phyloP scores from a whole-genome alignment of 1,140 invertebrate species.

The Brachionus rubens region DNA sequence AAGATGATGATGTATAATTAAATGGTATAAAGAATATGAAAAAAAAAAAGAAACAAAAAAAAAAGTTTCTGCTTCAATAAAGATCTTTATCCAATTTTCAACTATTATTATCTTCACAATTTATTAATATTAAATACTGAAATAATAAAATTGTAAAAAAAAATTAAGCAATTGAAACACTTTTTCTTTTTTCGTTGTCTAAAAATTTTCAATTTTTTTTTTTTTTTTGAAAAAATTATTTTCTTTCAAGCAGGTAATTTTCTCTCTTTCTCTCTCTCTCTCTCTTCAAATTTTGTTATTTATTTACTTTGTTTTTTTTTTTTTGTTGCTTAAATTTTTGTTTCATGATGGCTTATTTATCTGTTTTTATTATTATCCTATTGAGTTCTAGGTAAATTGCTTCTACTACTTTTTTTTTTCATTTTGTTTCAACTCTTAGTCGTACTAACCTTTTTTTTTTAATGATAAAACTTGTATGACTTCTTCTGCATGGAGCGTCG shows the following conservation, averaged over 20 bases:
- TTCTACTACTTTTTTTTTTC: background rate
- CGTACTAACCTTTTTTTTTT: too few species aligned
- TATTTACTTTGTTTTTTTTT: slow-evolving; percentile 21
- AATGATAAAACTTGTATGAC: too few species aligned
- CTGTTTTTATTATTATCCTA: background rate
- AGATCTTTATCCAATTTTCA: slow-evolving; percentile 22
- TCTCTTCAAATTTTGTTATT: slow-evolving; percentile 11
- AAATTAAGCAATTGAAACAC: too few species aligned
- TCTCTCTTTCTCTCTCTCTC: too few species aligned
- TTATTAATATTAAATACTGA: background rate
- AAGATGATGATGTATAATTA: background rate
- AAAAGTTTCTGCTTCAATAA: slow-evolving; percentile 39
- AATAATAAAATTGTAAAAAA: background rate
- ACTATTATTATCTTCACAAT: slow-evolving; percentile 6
- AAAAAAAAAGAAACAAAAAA: background rate
- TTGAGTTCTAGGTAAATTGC: background rate
- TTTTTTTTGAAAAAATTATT: background rate
- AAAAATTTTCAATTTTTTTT: background rate
- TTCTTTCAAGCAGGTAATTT: slow-evolving; percentile 26
- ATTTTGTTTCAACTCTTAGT: background rate
- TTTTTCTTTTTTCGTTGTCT: background rate
- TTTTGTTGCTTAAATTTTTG: background rate
- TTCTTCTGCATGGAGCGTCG: too few species aligned
- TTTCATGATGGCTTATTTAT: background rate
- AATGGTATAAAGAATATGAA: background rate